Base-by-base conservation (phyloP, 2,113 vertebrate species). In the Acrocephalus arundinaceus region DNA sequence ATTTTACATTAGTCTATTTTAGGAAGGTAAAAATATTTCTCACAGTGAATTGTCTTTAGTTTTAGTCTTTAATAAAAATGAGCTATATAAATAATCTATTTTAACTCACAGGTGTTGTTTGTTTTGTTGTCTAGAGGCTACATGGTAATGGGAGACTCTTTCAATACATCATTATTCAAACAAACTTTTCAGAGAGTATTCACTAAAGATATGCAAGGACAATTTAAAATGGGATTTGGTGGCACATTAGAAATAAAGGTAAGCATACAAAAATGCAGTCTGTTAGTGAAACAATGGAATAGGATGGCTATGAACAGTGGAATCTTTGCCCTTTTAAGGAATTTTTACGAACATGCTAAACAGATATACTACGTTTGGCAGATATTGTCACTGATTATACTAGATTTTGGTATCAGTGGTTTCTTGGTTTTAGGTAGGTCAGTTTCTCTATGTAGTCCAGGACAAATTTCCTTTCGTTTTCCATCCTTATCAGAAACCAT, bases 61-160 rank as follows among this genome's bases (percentile, higher is more conserved):
- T 84, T 61, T 62, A 67, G 25, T 18, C 25, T 63, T 63, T 48
- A 81, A 54, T 55, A 55, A 55, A 86, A 89, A 27, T 37, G 33
- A 88, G 5, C 8, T 46, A 5, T 70, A 10, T 62, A 73, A 63
- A 43, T 57, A 25, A 74, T 77, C 13, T 54, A 0, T 43, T 57
- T 63, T 74, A 63, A 89, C 43, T 74, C 10, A 10, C 4, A 5
- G 9, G 4, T 43, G 82, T 85, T 80, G 15, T 52, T 89, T 72
- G 11, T 80, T 85, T 94, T 55, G 39, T 95, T 87, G 20, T 95
- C 63, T 94, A 99, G 99, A 68, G 99, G 99, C 33, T 99, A 99
- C 97, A 99, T 99, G 99, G 99, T 99, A 94, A 99, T 99, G 99
- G 99, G 99, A 12, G 99, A 99, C 86, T 99, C 99, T 93, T 99